A percentile compares a stretch with the other conserved stretches of the same genome.
Evolutionary conservation across 2,888 invertebrate genomes (phyloP).

Genomic region (Diarsia brunnea): DNA sequence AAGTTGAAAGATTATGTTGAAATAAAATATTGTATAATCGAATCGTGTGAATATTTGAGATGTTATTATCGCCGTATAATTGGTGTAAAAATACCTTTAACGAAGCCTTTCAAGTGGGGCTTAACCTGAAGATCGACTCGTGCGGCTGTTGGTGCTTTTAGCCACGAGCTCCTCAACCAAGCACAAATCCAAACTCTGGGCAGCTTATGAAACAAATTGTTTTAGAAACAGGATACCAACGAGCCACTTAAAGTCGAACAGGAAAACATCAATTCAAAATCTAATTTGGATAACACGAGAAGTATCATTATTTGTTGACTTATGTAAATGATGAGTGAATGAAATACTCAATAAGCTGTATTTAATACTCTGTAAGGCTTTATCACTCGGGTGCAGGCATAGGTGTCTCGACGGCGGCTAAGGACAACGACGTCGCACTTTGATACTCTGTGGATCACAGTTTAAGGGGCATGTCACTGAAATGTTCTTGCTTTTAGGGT

Average conservation of each 20-base stretch:
- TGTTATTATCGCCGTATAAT: no score
- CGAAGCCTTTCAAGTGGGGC: no score
- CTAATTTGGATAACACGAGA: constrained; percentile 73
- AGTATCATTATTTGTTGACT: constrained; percentile 79
- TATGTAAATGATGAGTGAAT: constrained; percentile 82
- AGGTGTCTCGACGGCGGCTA: constrained; percentile 66
- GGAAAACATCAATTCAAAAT: constrained; percentile 68
- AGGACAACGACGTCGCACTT: constrained; percentile 40
- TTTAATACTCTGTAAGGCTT: constrained; percentile 83
- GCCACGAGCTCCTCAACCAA: no score
- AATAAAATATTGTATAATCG: no score
- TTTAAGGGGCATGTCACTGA: constrained; percentile 13
- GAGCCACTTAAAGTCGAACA: neutral
- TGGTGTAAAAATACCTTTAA: no score
- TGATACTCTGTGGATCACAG: constrained; percentile 24
- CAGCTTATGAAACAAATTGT: neutral
- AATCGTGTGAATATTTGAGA: no score
- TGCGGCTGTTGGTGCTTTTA: no score
- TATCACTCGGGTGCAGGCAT: constrained; percentile 83
- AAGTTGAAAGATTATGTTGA: no score
- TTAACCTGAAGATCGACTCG: no score
- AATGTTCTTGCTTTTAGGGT: neutral
- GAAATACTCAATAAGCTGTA: constrained; percentile 83
- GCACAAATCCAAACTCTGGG: neutral
- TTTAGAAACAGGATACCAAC: neutral